Evolutionary conservation across 2,113 vertebrate species (phyloP), one percentile per base, ranked within the genome.

Genomic region (Calidris pugnax): DNA sequence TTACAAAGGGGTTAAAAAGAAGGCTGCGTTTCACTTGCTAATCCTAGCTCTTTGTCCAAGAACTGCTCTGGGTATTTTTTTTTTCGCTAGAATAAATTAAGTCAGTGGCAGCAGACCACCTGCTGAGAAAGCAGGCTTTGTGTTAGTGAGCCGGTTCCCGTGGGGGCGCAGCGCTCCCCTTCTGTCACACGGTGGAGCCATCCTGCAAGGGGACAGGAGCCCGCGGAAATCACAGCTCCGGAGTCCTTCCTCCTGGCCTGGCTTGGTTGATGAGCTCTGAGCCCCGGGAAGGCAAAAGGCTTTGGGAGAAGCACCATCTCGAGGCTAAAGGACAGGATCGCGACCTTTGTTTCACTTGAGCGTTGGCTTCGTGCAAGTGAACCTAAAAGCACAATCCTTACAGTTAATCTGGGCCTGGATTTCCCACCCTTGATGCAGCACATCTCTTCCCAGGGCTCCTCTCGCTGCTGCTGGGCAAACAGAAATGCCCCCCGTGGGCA

Each of bases 31-130:
- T 92, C 92, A 82, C 74, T 96, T 93, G 88, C 83, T 95, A 91
- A 93, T 91, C 73, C 57, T 87, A 37, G 48, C 32, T 87, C 91
- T 94, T 93, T 97, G 92, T 96, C 89, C 92, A 69, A 83, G 89
- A 93, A 30, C 77, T 62, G 78, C 87, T 89, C 80, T 9, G 73
- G n/a, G 15, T 12, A 13, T 45, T 47, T 45, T 47, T 47, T 48
- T 96, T 95, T 93, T n/a, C 48, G 73, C 62, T 76, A 12, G 92
- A 95, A 94, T 96, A 57, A 93, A 96, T 95, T 87, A 95, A 97
- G 69, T 90, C 77, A 21, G 66, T 94, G 95, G 89, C 94, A 81
- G 72, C 32, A 77, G 88, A 92, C 90, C 95, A 85, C 95, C 91
- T 90, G 86, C 93, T 89, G 88, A 95, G 96, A 95, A 95, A 94